Percentiles rank a stretch among this genome's conserved stretches.
Conservation (phyloP, 2,113 vertebrate genomes). For the Peromyscus polionotus region DNA sequence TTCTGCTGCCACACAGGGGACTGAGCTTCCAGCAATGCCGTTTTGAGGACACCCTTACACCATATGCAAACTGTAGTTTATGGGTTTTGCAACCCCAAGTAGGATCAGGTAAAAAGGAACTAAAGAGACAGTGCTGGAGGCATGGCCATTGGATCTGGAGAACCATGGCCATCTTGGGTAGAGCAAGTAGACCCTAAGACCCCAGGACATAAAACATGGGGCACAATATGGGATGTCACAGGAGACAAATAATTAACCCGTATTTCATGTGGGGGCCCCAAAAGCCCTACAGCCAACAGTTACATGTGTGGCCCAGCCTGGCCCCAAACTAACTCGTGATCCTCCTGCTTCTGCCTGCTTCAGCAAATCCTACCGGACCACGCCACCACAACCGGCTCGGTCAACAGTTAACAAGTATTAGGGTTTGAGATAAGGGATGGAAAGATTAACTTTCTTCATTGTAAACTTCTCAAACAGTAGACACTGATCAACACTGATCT, state of each 20-base stretch:
- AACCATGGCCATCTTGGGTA: background rate
- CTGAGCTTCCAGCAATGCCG: background rate
- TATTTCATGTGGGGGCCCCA: background rate
- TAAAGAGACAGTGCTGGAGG: background rate
- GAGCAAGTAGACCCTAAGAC: background rate
- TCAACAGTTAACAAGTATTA: background rate
- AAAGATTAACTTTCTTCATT: slow-evolving; percentile 16
- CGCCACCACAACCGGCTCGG: background rate
- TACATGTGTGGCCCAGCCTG: background rate
- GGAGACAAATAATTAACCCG: background rate
- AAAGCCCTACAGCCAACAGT: background rate
- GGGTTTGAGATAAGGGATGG: background rate
- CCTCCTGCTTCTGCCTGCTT: background rate
- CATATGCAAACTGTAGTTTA: background rate
- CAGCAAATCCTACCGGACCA: background rate
- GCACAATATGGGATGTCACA: background rate
- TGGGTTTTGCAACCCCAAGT: background rate
- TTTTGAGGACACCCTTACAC: background rate
- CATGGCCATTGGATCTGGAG: rapidly evolving
- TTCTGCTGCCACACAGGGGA: background rate
- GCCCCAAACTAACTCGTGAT: background rate
- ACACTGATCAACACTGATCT: background rate
- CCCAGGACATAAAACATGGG: background rate
- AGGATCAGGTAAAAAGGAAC: background rate
- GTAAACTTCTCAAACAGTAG: background rate